Percentiles rank a stretch among this genome's conserved stretches.
Evolutionary conservation across 2,113 vertebrate genomes (phyloP).

Genomic region (Fregata magnificens): DNA sequence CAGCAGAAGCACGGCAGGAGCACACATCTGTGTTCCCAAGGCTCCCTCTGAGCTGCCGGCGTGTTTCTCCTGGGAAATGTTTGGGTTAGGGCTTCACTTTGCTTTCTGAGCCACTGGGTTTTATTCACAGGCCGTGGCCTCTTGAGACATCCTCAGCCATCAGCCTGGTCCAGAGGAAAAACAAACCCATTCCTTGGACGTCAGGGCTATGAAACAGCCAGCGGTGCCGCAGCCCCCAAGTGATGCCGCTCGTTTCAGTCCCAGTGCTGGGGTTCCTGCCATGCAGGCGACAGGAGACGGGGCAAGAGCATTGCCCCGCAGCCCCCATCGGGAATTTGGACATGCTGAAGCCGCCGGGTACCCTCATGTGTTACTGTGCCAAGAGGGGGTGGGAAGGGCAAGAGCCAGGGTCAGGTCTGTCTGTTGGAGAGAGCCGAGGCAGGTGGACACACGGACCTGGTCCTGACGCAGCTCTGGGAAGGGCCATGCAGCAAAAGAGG

Average conservation of each 20-base stretch:
- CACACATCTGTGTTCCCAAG: conserved; percentile 63
- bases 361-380: fast-evolving
- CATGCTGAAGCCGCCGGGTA: background rate
- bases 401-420: background rate
- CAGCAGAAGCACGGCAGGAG: background rate
- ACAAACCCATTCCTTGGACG: background rate
- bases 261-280: background rate
- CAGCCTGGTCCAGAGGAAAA: conserved; percentile 11
- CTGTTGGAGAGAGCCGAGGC: fast-evolving
- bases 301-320: fast-evolving
- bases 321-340: background rate
- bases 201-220: background rate
- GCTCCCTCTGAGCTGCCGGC: background rate
- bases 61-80: conserved; percentile 42
- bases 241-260: fast-evolving
- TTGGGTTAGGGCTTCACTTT: background rate
- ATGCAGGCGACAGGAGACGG: fast-evolving
- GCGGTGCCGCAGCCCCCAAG: background rate
- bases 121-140: conserved; percentile 22
- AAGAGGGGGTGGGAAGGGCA: background rate
- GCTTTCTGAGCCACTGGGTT: background rate
- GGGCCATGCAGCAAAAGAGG: background rate
- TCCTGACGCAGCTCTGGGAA: background rate
- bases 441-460: background rate
- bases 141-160: conserved; percentile 26